Percentiles rank a stretch among this genome's conserved stretches.
These are phyloP conservation scores for Chelonus formosanus DNA, from an alignment of 2,888 invertebrate genomes.

Conservation along the genomic window DNA sequence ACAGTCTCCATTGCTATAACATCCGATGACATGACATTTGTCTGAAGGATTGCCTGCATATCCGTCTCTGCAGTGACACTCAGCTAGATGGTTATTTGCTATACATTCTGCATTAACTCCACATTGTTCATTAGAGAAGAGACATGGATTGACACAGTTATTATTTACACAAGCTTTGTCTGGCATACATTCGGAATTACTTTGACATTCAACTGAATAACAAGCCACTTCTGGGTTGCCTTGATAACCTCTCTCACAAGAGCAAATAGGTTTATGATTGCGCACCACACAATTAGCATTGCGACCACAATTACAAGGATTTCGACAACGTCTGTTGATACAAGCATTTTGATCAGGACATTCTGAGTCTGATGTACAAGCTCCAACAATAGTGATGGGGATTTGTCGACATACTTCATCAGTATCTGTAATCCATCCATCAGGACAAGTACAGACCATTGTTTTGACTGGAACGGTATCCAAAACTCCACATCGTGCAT, in stretches of 20 bases:
- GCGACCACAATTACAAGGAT: conserved; percentile 87
- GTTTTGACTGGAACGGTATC: conserved; percentile 88
- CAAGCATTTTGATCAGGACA: conserved; percentile 84
- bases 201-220: conserved; percentile 81
- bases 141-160: conserved; percentile 86
- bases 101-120: conserved; percentile 85
- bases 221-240: conserved; percentile 88
- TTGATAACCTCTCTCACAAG: conserved; percentile 83
- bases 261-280: conserved; percentile 87
- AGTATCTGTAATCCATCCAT: conserved; percentile 82
- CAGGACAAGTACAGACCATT: conserved; percentile 87
- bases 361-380: conserved; percentile 82
- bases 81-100: conserved; percentile 75
- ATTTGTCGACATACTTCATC: conserved; percentile 81
- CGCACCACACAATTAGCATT: conserved; percentile 84
- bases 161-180: conserved; percentile 86
- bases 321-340: conserved; percentile 84
- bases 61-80: conserved; percentile 83
- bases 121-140: conserved; percentile 77
- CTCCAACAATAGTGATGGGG: conserved; percentile 68
- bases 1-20: conserved; percentile 87
- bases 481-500: conserved; percentile 81
- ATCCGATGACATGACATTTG: conserved; percentile 81
- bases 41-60: conserved; percentile 79
- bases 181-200: conserved; percentile 83